These are phyloP conservation scores for Dromius quadrimaculatus DNA, from an alignment of 2,888 invertebrate genomes.

Conservation along the genomic window DNA sequence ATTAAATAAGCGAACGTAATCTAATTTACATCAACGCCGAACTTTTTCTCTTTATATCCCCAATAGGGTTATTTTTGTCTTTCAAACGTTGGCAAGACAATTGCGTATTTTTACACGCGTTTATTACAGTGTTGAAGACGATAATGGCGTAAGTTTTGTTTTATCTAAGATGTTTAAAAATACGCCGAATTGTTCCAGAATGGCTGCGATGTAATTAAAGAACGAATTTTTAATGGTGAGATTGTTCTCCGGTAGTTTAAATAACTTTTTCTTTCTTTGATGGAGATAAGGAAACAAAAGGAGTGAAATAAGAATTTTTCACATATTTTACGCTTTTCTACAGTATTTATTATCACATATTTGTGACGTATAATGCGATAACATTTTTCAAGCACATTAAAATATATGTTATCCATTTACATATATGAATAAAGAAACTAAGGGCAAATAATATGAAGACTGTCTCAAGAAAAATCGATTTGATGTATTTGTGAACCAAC, in stretches of 20 bases:
- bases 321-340: conserved; percentile 19
- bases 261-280: conserved; percentile 30
- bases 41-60: conserved; percentile 44
- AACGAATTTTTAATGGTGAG: conserved; percentile 20
- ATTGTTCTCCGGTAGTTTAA: conserved; percentile 20
- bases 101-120: conserved; percentile 45
- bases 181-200: background rate
- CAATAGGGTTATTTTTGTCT: conserved; percentile 48
- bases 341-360: conserved; percentile 12
- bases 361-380: conserved; percentile 1
- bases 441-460: no score
- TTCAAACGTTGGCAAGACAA: conserved; percentile 34
- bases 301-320: conserved; percentile 17
- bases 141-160: conserved; percentile 41
- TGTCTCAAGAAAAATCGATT: no score
- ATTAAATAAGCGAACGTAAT: conserved; percentile 47
- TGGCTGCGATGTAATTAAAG: conserved; percentile 11
- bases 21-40: conserved; percentile 46
- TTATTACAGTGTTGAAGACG: conserved; percentile 38
- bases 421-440: no score
- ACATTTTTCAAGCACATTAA: no score
- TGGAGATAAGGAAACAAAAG: conserved; percentile 28
- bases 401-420: no score
- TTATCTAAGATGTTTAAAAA: conserved; percentile 31
- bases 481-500: no score